Percentiles rank a stretch among this genome's conserved stretches.
Conservation (phyloP, 2,113 vertebrate genomes). For the Cepphus grylle region DNA sequence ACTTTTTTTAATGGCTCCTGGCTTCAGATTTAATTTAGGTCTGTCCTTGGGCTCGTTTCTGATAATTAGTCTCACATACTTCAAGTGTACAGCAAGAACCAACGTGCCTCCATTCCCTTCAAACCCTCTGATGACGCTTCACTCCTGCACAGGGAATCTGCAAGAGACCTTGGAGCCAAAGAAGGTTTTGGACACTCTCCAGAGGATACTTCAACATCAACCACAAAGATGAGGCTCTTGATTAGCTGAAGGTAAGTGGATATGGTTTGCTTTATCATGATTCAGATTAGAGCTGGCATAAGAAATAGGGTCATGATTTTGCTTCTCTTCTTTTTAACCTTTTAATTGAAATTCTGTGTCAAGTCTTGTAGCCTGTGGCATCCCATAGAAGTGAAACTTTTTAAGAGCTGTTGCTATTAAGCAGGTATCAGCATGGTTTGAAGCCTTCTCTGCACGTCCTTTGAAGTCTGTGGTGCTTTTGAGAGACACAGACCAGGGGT, state of each 20-base stretch:
- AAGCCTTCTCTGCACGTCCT: neutral
- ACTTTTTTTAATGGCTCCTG: neutral
- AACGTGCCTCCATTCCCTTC: neutral
- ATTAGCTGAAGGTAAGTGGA: neutral
- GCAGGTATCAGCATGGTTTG: neutral
- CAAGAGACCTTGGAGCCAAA: neutral
- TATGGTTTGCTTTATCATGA: neutral
- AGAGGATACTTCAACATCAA: neutral
- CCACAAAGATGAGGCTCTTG: neutral
- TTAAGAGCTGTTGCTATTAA: neutral
- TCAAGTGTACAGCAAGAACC: neutral
- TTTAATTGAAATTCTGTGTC: neutral
- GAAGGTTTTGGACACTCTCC: neutral
- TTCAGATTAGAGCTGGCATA: neutral
- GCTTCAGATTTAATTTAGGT: conserved; percentile 10
- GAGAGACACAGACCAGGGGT: neutral
- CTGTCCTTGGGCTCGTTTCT: neutral
- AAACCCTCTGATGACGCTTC: neutral
- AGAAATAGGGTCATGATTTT: neutral
- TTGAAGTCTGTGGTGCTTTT: neutral
- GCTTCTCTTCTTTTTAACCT: neutral
- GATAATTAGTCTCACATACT: neutral
- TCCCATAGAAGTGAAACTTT: neutral
- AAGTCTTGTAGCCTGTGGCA: neutral
- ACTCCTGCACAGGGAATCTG: neutral